Evolutionary conservation across 2,797 vertebrate genomes (phyloP).

Genomic region (Helicolenus hilgendorfi): DNA sequence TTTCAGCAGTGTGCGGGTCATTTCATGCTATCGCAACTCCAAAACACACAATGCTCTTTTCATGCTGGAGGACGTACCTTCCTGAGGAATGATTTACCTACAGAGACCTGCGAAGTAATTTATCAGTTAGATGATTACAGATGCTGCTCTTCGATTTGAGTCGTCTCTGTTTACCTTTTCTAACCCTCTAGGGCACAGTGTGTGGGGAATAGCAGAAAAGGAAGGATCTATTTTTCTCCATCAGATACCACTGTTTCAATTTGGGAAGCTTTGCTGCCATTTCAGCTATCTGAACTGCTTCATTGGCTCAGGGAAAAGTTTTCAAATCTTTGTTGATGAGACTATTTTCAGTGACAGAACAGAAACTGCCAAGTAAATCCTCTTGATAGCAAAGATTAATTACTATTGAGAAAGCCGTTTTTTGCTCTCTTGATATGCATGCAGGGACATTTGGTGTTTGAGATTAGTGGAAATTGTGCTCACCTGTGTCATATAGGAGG

Average conservation of each 20-base stretch:
- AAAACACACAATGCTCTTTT: constrained; percentile 8
- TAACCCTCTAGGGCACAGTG: constrained; percentile 8
- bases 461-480: constrained; percentile 4
- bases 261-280: constrained; percentile 33
- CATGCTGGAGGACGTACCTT: constrained; percentile 31
- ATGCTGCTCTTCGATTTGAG: constrained; percentile 48
- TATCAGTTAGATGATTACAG: constrained; percentile 67
- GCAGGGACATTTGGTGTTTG: neutral
- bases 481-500: neutral
- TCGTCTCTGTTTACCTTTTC: constrained; percentile 42
- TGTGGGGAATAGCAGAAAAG: constrained; percentile 29
- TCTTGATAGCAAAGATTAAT: constrained; percentile 60
- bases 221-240: constrained; percentile 30
- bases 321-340: constrained; percentile 53
- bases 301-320: constrained; percentile 26
- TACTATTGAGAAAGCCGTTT: constrained; percentile 22
- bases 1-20: neutral
- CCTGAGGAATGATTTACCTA: constrained; percentile 60
- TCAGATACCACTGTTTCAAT: constrained; percentile 59
- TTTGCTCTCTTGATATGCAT: constrained; percentile 34
- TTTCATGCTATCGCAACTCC: constrained; percentile 9
- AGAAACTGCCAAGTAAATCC: constrained; percentile 45
- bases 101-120: constrained; percentile 64
- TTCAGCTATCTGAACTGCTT: constrained; percentile 33
- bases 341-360: constrained; percentile 38